These are phyloP conservation scores for Lacanobia oleracea DNA, from an alignment of 2,888 invertebrate species.

Conservation along the genomic window DNA sequence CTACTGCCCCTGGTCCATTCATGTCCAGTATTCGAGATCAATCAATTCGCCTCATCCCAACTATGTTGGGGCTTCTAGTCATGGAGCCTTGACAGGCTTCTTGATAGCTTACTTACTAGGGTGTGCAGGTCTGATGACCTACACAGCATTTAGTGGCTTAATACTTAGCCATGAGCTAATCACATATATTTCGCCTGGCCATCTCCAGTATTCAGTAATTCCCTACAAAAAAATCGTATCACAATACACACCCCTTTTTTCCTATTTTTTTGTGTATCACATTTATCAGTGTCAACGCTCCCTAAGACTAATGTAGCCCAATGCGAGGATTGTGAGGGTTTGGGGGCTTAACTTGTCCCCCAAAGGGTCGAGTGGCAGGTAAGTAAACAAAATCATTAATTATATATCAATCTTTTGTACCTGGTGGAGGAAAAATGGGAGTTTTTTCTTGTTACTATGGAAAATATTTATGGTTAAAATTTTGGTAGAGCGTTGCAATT, in stretches of 20 bases:
- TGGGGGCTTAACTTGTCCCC: constrained; percentile 43
- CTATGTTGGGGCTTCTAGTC: too few relatives aligned
- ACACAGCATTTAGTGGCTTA: too few relatives aligned
- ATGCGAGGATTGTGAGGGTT: constrained; percentile 44
- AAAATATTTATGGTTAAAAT: constrained; percentile 7
- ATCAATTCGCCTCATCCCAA: too few relatives aligned
- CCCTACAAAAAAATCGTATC: constrained; percentile 23
- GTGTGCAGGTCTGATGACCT: too few relatives aligned
- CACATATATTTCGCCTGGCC: constrained; percentile 11
- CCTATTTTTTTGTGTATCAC: constrained; percentile 50
- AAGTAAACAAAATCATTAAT: constrained; percentile 60
- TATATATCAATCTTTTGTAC: constrained; percentile 52
- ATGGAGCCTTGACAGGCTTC: too few relatives aligned
- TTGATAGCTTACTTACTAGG: too few relatives aligned
- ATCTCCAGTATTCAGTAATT: not conserved
- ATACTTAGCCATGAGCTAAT: not conserved
- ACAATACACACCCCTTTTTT: constrained; percentile 20
- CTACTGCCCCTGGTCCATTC: too few relatives aligned
- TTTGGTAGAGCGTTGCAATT: not conserved
- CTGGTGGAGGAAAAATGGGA: not conserved
- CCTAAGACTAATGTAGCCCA: constrained; percentile 51
- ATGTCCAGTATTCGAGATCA: too few relatives aligned
- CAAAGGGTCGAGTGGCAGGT: constrained; percentile 47
- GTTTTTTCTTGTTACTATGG: not conserved
- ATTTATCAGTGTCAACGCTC: constrained; percentile 62